A percentile compares a stretch with the other conserved stretches of the same genome.
These are phyloP conservation scores for Hipposideros armiger DNA, from an alignment of 2,113 vertebrate species.

Conservation along the genomic window DNA sequence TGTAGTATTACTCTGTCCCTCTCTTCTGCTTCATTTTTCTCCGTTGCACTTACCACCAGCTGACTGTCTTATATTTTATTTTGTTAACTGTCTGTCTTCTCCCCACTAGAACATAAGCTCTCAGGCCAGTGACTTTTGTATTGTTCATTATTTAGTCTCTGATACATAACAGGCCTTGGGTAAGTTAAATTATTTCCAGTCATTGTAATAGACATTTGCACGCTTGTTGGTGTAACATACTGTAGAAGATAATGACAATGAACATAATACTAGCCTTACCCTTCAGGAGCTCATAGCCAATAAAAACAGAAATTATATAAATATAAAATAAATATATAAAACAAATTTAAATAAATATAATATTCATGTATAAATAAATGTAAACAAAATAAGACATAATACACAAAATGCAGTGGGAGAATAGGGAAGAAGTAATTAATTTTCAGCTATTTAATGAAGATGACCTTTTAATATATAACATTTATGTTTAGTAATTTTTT, in stretches of 20 bases:
- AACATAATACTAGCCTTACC: background rate
- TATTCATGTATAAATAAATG: background rate
- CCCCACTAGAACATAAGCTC: background rate
- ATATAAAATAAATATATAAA: background rate
- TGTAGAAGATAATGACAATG: background rate
- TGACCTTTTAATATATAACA: slow-evolving; percentile 15
- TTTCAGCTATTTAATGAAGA: slow-evolving; percentile 27
- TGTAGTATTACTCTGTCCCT: background rate
- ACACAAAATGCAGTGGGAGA: background rate
- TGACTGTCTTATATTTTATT: background rate
- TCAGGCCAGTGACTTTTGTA: background rate
- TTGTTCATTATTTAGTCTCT: background rate
- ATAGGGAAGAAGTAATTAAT: background rate
- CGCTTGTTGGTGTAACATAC: background rate
- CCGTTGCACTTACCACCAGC: background rate
- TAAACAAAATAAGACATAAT: background rate
- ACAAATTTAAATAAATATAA: background rate
- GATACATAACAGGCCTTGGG: background rate
- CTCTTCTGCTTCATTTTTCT: background rate
- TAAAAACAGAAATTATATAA: slow-evolving; percentile 5
- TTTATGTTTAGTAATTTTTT: background rate
- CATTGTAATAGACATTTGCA: slow-evolving; percentile 5
- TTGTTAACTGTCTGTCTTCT: background rate
- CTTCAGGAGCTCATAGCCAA: background rate
- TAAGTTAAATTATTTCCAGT: slow-evolving; percentile 38